These are phyloP conservation scores for Panurus biarmicus DNA, from an alignment of 2,113 vertebrate genomes.

Conservation along the genomic window DNA sequence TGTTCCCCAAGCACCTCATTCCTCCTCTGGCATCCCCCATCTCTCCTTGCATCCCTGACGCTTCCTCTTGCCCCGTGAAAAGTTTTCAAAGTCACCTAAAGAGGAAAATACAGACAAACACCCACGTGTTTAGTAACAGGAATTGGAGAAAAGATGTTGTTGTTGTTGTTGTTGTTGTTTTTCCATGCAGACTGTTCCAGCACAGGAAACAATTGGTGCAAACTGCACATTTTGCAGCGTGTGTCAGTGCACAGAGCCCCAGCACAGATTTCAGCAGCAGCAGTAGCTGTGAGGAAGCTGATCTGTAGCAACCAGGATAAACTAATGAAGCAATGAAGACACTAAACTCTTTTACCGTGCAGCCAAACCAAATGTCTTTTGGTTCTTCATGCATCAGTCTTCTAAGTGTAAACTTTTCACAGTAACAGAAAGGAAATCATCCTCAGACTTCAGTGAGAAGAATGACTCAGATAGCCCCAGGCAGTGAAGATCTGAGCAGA, in stretches of 20 bases:
- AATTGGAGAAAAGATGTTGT: neutral
- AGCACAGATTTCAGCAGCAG: neutral
- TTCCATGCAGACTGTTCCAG: neutral
- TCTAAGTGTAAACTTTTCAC: neutral
- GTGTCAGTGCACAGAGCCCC: neutral
- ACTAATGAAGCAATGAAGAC: neutral
- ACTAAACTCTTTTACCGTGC: neutral
- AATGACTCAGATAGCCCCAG: slow-evolving; percentile 27
- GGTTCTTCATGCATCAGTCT: neutral
- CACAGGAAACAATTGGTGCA: neutral
- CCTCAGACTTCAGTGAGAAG: neutral
- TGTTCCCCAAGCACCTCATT: neutral
- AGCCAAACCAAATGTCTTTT: neutral
- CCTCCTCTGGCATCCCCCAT: neutral
- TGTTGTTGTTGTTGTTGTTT: no score
- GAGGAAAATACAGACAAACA: neutral
- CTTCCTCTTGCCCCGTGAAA: neutral
- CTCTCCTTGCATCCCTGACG: neutral
- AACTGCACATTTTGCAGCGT: neutral
- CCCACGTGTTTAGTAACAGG: neutral
- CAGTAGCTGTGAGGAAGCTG: neutral
- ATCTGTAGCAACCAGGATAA: neutral
- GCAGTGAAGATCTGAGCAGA: neutral
- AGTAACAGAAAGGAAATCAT: neutral
- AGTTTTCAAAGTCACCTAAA: neutral